These are phyloP conservation scores for Pimephales promelas DNA, from an alignment of 2,113 vertebrate genomes.

Conservation along the genomic window DNA sequence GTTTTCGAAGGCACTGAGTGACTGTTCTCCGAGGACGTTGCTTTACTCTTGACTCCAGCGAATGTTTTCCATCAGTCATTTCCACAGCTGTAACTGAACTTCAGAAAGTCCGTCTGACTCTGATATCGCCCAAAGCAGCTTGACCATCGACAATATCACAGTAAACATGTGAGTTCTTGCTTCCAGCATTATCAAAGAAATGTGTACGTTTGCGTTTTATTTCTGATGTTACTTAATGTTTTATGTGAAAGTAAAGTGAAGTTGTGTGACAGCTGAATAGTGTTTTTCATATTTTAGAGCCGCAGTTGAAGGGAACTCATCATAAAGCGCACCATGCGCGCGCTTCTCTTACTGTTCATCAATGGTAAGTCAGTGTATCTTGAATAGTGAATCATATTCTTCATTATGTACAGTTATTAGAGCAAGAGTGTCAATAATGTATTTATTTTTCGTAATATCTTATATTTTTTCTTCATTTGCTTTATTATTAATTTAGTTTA, in stretches of 20 bases:
- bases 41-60: conserved; percentile 9
- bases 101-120: conserved; percentile 36
- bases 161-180: neutral
- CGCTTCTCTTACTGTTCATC: conserved; percentile 39
- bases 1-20: neutral
- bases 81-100: conserved; percentile 5
- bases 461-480: neutral
- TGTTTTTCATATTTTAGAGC: conserved; percentile 12
- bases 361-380: conserved; percentile 45
- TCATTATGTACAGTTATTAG: neutral
- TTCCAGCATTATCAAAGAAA: neutral
- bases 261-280: neutral
- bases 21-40: neutral
- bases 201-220: neutral
- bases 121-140: conserved; percentile 3
- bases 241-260: neutral
- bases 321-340: conserved; percentile 39
- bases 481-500: neutral
- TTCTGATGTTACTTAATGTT: neutral
- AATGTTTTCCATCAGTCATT: conserved; percentile 61
- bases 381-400: neutral
- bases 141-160: conserved; percentile 3
- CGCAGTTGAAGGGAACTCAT: neutral
- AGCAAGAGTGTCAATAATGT: neutral
- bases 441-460: neutral